Evolutionary conservation across 2,888 invertebrate genomes (phyloP).

Genomic region (Caenorhabditis sulstoni): DNA sequence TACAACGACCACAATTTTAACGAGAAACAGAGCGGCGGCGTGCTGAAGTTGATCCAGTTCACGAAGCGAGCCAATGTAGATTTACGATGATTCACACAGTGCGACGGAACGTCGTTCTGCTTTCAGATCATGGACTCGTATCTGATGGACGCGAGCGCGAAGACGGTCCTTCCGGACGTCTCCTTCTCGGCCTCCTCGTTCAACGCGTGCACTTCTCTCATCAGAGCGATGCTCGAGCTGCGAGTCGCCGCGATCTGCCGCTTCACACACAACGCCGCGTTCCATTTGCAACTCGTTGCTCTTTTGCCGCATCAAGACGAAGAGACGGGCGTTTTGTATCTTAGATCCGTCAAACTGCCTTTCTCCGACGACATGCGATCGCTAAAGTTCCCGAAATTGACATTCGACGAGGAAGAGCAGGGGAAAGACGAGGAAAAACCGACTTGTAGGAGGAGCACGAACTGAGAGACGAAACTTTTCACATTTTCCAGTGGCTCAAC

Average conservation of each 20-base stretch:
- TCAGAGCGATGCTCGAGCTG: slow-evolving; percentile 56
- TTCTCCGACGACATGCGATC: slow-evolving; percentile 63
- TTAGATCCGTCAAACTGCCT: slow-evolving; percentile 60
- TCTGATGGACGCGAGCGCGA: slow-evolving; percentile 54
- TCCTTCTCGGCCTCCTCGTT: slow-evolving; percentile 23
- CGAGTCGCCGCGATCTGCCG: slow-evolving; percentile 65
- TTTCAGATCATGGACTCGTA: slow-evolving; percentile 59
- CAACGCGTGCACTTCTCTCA: slow-evolving; percentile 42
- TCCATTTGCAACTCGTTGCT: slow-evolving; percentile 60
- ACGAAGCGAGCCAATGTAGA: slow-evolving; percentile 58
- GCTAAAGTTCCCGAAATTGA: slow-evolving; percentile 56
- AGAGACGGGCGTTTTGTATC: slow-evolving; percentile 42
- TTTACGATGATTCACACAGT: too few species aligned
- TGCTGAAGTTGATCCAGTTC: slow-evolving; percentile 66
- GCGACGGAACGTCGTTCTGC: too few species aligned
- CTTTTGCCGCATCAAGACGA: slow-evolving; percentile 55
- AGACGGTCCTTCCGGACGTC: slow-evolving; percentile 54
- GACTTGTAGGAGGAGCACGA: slow-evolving; percentile 23
- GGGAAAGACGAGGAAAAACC: slow-evolving; percentile 35
- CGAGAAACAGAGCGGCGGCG: slow-evolving; percentile 63
- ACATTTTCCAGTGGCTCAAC: slow-evolving; percentile 45
- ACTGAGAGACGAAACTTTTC: background rate
- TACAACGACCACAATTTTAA: slow-evolving; percentile 67
- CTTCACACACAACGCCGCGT: slow-evolving; percentile 56
- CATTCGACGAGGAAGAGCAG: slow-evolving; percentile 18